A percentile compares a stretch with the other conserved stretches of the same genome.
phyloP scores from a whole-genome alignment of 2,113 vertebrate genomes.

The Tachycineta bicolor region DNA sequence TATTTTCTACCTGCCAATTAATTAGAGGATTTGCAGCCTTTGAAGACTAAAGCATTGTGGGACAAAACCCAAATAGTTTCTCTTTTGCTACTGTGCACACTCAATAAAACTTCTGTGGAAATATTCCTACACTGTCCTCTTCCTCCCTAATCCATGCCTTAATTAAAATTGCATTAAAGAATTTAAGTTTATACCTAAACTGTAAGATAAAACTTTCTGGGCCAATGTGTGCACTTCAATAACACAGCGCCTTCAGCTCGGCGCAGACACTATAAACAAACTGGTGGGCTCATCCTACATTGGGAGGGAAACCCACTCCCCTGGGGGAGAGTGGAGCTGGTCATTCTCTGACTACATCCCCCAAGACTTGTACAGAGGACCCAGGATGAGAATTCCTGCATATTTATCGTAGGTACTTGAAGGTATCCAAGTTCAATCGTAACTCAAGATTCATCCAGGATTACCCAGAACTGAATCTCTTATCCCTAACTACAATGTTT shows the following conservation, averaged over 20 bases:
- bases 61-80: not conserved
- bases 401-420: not conserved
- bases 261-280: not conserved
- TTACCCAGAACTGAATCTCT: not conserved
- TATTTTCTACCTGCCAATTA: slow-evolving; percentile 53
- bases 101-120: not conserved
- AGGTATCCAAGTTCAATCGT: not conserved
- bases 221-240: not conserved
- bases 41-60: slow-evolving; percentile 8
- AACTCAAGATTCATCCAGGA: not conserved
- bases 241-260: not conserved
- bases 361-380: not conserved
- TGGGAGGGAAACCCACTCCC: not conserved
- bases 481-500: not conserved
- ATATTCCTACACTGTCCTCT: not conserved
- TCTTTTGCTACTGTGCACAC: not conserved
- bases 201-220: not conserved
- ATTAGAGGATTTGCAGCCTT: slow-evolving; percentile 32
- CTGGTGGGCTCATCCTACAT: accelerated
- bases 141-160: not conserved
- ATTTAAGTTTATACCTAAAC: not conserved
- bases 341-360: not conserved
- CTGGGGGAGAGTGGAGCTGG: not conserved
- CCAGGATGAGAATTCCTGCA: not conserved
- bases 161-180: not conserved